Evolutionary conservation across 1,140 invertebrate species (phyloP), one percentile per base, ranked within the genome.

Genomic region (Lucilia sericata): DNA sequence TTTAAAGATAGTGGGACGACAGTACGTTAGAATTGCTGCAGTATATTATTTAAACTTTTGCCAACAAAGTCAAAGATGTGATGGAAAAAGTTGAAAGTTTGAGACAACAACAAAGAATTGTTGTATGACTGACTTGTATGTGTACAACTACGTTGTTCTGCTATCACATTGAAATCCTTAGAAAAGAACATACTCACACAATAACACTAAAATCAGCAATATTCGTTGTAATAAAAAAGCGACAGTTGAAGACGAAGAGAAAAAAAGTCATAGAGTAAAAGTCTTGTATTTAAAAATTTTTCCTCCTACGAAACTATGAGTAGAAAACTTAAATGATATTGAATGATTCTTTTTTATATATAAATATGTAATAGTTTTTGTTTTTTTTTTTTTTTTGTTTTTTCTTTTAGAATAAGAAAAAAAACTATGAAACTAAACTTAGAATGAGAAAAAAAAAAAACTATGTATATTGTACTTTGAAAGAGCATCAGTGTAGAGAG

Each of bases 41-140:
- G 75, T 78, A 47, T 7, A 78, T 78, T 78, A 78, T 78, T 78
- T 47, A 78, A 78, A 78, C 75, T 78, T 78, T 78, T 78, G 36
- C 75, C 75, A 78, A 60, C 80, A 82, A 65, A 55, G 80, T 82
- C 55, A 70, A 82, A 70, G 81, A 82, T 82, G 51, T 65, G n/a
- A 42, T 70, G 80, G 21, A 82, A 51, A 80, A 80, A 80, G 42
- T 80, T 80, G 2, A 49, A 21, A 42, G 76, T 19, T 80, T 80
- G n/a, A 80, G n/a, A 5, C 25, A 49, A 80, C 42, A 80, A 80
- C n/a, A 42, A 80, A 51, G 25, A 30, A 30, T 30, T 30, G 25
- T 80, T 49, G 42, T 21, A 80, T 80, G 76, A 19, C 76, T 80
- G 76, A 19, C 42, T 80, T 21, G 7, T 70, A 21, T 21, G 10